Percentiles rank a stretch among this genome's conserved stretches.
These are phyloP conservation scores for Gnatocerus cornutus DNA, from an alignment of 2,888 invertebrate genomes.

Conservation along the genomic window DNA sequence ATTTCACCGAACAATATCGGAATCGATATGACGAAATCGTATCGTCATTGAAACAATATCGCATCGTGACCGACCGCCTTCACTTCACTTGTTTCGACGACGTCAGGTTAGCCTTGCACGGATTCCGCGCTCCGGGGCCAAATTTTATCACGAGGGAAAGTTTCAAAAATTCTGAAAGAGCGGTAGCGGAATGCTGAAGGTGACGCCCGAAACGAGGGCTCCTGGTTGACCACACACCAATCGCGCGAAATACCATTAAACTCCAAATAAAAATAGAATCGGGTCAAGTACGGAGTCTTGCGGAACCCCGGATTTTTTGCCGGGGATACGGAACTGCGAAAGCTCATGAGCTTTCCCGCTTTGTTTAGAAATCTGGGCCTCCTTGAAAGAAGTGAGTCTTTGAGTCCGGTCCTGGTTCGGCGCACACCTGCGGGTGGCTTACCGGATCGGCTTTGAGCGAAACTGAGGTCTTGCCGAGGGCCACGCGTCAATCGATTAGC, in stretches of 20 bases:
- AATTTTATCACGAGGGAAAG: conserved; percentile 4
- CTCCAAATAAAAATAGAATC: no score
- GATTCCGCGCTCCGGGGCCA: conserved; percentile 1
- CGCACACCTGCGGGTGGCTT: conserved; percentile 53
- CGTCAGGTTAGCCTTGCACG: conserved; percentile 45
- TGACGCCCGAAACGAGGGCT: conserved; percentile 1
- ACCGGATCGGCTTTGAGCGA: conserved; percentile 48
- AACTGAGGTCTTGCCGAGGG: conserved; percentile 49
- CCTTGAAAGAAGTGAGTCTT: no score
- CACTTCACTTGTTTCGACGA: conserved; percentile 39
- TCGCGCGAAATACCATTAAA: no score
- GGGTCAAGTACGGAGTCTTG: no score
- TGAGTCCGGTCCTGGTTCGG: conserved; percentile 30
- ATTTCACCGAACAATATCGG: conserved; percentile 49
- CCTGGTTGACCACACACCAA: not conserved
- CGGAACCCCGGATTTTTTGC: no score
- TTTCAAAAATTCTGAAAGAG: not conserved
- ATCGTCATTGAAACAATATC: conserved; percentile 49
- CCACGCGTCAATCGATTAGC: conserved; percentile 67
- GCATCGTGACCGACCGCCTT: conserved; percentile 51
- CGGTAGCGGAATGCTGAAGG: conserved; percentile 1
- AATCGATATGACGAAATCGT: conserved; percentile 43
- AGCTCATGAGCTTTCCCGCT: no score
- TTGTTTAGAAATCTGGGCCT: not conserved
- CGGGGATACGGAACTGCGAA: no score